Conservation (phyloP, 2,888 invertebrate species). For the Meandrusa payeni region DNA sequence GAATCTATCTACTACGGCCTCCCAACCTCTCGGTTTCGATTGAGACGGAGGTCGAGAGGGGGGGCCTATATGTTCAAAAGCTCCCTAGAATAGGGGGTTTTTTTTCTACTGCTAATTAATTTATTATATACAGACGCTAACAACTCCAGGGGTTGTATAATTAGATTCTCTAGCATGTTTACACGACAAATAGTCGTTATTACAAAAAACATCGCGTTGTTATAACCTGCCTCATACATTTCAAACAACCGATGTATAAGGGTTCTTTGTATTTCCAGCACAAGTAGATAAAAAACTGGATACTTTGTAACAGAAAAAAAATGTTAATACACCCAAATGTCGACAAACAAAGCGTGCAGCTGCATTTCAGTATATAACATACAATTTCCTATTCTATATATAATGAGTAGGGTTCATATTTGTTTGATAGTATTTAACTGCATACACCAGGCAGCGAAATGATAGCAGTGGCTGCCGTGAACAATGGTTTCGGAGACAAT, state of each 20-base stretch:
- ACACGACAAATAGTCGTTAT: too few species aligned
- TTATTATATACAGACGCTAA: too few species aligned
- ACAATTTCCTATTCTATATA: neutral
- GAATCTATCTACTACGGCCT: too few species aligned
- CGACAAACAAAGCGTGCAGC: constrained; percentile 17
- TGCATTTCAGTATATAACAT: constrained; percentile 3
- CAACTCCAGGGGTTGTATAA: too few species aligned
- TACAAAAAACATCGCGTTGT: too few species aligned
- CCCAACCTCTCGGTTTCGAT: too few species aligned
- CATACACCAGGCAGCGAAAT: constrained; percentile 1
- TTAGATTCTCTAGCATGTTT: too few species aligned
- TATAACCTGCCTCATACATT: neutral
- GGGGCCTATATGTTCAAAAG: too few species aligned
- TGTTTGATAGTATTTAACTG: neutral
- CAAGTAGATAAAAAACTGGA: constrained; percentile 3
- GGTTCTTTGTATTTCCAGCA: constrained; percentile 9
- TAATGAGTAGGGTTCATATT: constrained; percentile 1
- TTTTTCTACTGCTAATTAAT: too few species aligned
- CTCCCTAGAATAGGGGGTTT: too few species aligned
- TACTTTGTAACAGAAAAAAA: constrained; percentile 14
- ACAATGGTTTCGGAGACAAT: constrained; percentile 54
- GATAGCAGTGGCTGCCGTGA: constrained; percentile 27
- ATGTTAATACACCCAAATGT: constrained; percentile 15
- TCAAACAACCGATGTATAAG: constrained; percentile 4
- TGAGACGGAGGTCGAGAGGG: too few species aligned